These are phyloP conservation scores for Sclerodermus sp. DNA, from an alignment of 2,888 invertebrate species.

Conservation along the genomic window DNA sequence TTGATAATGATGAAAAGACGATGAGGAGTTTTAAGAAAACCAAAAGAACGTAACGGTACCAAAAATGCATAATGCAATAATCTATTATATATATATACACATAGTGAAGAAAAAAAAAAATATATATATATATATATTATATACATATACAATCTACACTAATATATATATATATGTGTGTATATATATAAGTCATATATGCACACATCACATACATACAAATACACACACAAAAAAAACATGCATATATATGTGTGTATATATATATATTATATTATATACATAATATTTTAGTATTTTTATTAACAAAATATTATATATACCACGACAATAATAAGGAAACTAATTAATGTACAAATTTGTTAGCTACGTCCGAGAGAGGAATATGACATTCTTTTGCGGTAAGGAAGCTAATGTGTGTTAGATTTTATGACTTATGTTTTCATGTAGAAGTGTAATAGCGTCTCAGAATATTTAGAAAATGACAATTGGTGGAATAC, in stretches of 20 bases:
- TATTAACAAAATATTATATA: slow-evolving; percentile 55
- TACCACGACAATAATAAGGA: slow-evolving; percentile 57
- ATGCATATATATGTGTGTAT: no score
- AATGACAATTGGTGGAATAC: no score
- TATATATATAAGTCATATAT: slow-evolving; percentile 29
- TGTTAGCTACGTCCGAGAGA: slow-evolving; percentile 53
- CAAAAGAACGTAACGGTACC: slow-evolving; percentile 50
- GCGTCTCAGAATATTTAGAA: neutral
- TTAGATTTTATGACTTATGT: neutral
- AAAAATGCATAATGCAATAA: slow-evolving; percentile 59
- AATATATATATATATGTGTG: no score
- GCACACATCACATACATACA: neutral
- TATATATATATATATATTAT: slow-evolving; percentile 34
- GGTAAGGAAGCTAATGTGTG: neutral
- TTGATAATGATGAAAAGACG: no score
- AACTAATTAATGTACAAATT: slow-evolving; percentile 59
- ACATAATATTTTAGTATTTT: slow-evolving; percentile 59
- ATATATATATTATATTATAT: slow-evolving; percentile 50
- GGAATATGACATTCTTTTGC: slow-evolving; percentile 30
- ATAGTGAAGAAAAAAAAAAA: no score
- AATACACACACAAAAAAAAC: slow-evolving; percentile 17
- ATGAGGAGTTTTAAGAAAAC: slow-evolving; percentile 5
- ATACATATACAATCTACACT: no score
- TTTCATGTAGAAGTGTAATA: slow-evolving; percentile 2
- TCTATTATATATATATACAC: slow-evolving; percentile 51